Conservation (phyloP, 37 sponge, comb jelly and placozoan species). For the Aplysina aerophoba region DNA sequence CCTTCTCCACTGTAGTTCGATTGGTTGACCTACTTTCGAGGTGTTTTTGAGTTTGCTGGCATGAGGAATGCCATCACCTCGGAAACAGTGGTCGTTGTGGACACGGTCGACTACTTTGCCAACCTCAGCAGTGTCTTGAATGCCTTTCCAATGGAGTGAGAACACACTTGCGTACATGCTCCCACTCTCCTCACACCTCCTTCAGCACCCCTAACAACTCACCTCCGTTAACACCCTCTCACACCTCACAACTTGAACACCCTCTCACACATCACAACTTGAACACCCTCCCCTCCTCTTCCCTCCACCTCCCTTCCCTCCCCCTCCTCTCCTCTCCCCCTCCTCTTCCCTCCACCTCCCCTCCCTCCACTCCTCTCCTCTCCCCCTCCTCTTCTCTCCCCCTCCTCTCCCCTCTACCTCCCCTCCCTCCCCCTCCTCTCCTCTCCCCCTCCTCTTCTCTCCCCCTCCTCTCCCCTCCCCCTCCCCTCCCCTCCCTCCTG, state of each 20-base stretch:
- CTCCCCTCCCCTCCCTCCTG: no score
- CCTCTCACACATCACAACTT: not conserved
- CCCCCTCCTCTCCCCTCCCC: not conserved
- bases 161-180: not conserved
- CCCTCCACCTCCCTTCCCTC: not conserved
- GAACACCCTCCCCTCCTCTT: not conserved
- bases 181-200: not conserved
- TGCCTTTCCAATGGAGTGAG: not conserved
- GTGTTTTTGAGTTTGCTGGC: not conserved
- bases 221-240: not conserved
- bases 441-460: not conserved
- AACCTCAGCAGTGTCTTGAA: not conserved
- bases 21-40: not conserved
- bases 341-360: not conserved
- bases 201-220: not conserved
- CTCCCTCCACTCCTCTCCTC: not conserved
- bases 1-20: not conserved
- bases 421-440: not conserved
- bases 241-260: not conserved
- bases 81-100: not conserved
- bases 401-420: no score
- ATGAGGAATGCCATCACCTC: not conserved
- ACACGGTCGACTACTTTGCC: not conserved
- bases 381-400: no score
- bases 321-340: not conserved